Evolutionary conservation across 2,797 vertebrate genomes (phyloP), one percentile per base, ranked within the genome.

Genomic region (Neomorphus geoffroyi): DNA sequence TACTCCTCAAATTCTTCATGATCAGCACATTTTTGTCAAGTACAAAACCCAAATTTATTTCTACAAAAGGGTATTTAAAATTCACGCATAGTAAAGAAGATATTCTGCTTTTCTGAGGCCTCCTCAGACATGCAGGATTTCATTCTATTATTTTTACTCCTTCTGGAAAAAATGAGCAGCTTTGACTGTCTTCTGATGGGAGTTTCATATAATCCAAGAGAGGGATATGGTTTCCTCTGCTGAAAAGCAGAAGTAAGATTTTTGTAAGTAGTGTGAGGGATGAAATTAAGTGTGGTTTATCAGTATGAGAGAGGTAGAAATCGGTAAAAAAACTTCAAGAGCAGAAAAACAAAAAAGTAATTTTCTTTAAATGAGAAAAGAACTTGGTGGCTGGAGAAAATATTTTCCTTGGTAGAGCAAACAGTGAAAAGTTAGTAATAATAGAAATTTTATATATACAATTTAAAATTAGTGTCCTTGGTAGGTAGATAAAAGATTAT

Each of bases 401-500:
- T 14, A 58, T 27, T 51, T 18, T n/a, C 3, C 64, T 77, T 48
- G 7, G 10, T 37, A 53, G 4, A 35, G 5, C 1, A 81, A 90
- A 6, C 2, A 18, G 60, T 16, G 6, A 72, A 83, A 58, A 39
- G 4, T 5, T 28, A 66, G 11, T 24, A 56, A 81, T 60, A 43
- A 22, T 21, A 64, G 8, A 64, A 30, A 74, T 54, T 88, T 80
- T 70, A 3, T 11, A 12, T 37, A 8, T 5, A 58, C 77, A 70
- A 54, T 43, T 22, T 30, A 21, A 37, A 43, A 30, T 32, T 46
- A 28, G 70, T 74, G 7, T 66, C 14, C 5, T 64, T 75, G 7
- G 10, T 7, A n/a, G 0, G 12, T 39, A 30, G 14, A 45, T 4
- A 24, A 14, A 50, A 77, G 5, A 0, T 10, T 9, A 39, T 3